These are phyloP conservation scores for Schizopygopsis malacanthus DNA, from an alignment of 2,797 vertebrate species.

Conservation along the genomic window DNA sequence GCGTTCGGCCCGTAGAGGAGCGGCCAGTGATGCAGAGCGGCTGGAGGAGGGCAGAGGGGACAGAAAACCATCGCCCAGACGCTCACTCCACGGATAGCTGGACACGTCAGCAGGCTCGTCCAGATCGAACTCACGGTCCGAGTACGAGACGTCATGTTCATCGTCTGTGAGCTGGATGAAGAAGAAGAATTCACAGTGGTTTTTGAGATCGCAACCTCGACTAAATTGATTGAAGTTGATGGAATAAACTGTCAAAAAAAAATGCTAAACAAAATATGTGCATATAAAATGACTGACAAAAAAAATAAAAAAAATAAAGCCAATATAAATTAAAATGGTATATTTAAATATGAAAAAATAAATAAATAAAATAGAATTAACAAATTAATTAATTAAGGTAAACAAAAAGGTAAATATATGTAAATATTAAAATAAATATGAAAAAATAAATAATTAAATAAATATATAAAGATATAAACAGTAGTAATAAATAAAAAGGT, in stretches of 20 bases:
- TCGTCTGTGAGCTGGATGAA: constrained; percentile 88
- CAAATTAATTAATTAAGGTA: not conserved
- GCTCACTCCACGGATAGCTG: constrained; percentile 88
- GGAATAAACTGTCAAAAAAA: not conserved
- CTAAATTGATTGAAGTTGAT: not conserved
- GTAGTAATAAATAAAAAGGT: not conserved
- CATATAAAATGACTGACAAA: not conserved
- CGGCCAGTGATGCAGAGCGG: constrained; percentile 87
- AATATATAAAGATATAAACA: not conserved
- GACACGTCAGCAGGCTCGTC: constrained; percentile 87
- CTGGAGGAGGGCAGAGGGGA: constrained; percentile 92
- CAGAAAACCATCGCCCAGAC: constrained; percentile 80
- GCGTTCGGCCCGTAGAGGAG: constrained; percentile 86
- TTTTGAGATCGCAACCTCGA: not conserved
- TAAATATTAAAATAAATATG: not conserved
- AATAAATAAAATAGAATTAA: not conserved
- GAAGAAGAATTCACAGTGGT: not conserved
- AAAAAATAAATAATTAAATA: not conserved
- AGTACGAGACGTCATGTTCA: constrained; percentile 85
- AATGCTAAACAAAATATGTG: not conserved
- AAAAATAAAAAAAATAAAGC: too few species aligned
- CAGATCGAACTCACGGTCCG: constrained; percentile 91
- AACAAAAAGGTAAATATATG: not conserved
- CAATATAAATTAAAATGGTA: not conserved
- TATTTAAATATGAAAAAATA: not conserved